These are phyloP conservation scores for Gobio gobio DNA, from an alignment of 2,113 vertebrate genomes.

Conservation along the genomic window DNA sequence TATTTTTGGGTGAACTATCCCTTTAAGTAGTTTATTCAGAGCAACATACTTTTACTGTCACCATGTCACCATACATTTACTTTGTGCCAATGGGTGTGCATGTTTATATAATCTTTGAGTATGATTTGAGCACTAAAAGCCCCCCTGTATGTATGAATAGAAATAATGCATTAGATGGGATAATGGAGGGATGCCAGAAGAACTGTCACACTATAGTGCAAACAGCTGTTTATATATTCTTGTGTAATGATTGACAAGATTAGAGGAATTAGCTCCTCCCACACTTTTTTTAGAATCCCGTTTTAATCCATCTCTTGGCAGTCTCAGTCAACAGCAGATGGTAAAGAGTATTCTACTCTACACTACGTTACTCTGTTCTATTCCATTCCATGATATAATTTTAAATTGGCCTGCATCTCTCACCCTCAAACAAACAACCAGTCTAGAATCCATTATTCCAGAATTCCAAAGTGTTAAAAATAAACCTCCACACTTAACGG, in stretches of 20 bases:
- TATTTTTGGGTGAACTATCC: no score
- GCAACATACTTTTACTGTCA: neutral
- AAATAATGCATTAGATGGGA: neutral
- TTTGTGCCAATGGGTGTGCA: neutral
- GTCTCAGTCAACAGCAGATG: neutral
- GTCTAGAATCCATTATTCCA: neutral
- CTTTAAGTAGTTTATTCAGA: neutral
- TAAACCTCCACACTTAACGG: neutral
- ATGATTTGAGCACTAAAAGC: neutral
- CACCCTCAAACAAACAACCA: neutral
- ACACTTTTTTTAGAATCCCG: neutral
- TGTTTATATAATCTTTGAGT: neutral
- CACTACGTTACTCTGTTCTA: neutral
- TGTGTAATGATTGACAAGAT: neutral
- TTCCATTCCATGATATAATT: neutral
- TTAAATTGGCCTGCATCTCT: neutral
- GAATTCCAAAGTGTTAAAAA: constrained; percentile 6
- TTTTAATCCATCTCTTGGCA: neutral
- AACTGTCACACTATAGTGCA: neutral
- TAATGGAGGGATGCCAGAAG: neutral
- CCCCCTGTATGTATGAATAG: neutral
- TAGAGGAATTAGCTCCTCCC: neutral
- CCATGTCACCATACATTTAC: neutral
- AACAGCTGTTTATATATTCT: neutral
- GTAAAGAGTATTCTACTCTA: neutral